phyloP scores from a whole-genome alignment of 2,888 invertebrate species.

The Entomobrya multifasciata region DNA sequence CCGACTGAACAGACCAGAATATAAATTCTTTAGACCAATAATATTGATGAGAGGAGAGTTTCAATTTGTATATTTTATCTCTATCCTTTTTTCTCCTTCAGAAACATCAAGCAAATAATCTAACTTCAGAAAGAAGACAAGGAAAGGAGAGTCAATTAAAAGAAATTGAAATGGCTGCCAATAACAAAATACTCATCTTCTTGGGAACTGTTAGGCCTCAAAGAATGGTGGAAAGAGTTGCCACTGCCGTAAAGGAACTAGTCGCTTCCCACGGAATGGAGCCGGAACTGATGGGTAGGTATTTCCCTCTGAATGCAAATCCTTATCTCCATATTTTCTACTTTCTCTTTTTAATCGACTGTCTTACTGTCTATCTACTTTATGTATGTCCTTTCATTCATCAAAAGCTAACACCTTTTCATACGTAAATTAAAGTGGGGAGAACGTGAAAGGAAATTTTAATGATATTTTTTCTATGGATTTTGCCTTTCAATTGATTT shows the following conservation, averaged over 20 bases:
- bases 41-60: neutral
- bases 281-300: slow-evolving; percentile 80
- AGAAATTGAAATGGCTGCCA: slow-evolving; percentile 49
- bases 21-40: neutral
- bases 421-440: neutral
- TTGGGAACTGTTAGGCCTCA: slow-evolving; percentile 80
- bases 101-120: neutral
- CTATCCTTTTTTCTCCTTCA: neutral
- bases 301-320: slow-evolving; percentile 32
- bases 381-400: neutral
- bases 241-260: slow-evolving; percentile 80
- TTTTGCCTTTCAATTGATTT: neutral
- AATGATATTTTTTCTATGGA: slow-evolving; percentile 40
- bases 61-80: neutral
- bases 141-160: slow-evolving; percentile 8
- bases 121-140: neutral
- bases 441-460: slow-evolving; percentile 19
- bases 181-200: slow-evolving; percentile 79
- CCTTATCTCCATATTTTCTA: slow-evolving; percentile 12
- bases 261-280: slow-evolving; percentile 79
- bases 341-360: too few species aligned
- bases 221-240: slow-evolving; percentile 80
- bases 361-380: neutral
- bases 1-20: too few species aligned
- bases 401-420: neutral